Percentiles rank a stretch among this genome's conserved stretches.
These are phyloP conservation scores for Drosophila pandora DNA, from an alignment of 1,140 invertebrate species.

Conservation along the genomic window DNA sequence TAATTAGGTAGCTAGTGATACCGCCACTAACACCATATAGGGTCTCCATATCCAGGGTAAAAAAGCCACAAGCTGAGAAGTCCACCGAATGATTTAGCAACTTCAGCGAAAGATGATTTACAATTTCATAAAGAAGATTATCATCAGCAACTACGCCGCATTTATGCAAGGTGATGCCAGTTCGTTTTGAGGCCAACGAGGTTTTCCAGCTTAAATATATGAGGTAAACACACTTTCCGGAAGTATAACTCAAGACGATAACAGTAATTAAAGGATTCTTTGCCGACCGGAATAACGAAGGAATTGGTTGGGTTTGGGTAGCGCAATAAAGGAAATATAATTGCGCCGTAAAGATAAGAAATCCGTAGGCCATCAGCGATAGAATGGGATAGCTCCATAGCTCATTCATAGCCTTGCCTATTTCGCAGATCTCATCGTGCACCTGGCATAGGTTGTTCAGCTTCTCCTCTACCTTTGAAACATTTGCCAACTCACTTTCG, in stretches of 20 bases:
- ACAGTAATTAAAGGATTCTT: slow-evolving; percentile 76
- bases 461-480: slow-evolving; percentile 77
- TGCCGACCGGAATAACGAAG: slow-evolving; percentile 76
- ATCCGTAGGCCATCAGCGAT: slow-evolving; percentile 81
- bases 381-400: slow-evolving; percentile 83
- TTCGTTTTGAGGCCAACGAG: slow-evolving; percentile 77
- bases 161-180: slow-evolving; percentile 81
- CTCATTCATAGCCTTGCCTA: slow-evolving; percentile 78
- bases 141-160: slow-evolving; percentile 79
- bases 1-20: slow-evolving; percentile 83
- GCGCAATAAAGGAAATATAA: slow-evolving; percentile 82
- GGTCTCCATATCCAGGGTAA: slow-evolving; percentile 83
- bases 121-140: slow-evolving; percentile 80
- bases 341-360: slow-evolving; percentile 82
- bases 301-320: slow-evolving; percentile 70
- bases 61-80: slow-evolving; percentile 83
- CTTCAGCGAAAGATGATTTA: slow-evolving; percentile 82
- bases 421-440: slow-evolving; percentile 83
- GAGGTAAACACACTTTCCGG: slow-evolving; percentile 80
- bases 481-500: slow-evolving; percentile 72
- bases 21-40: slow-evolving; percentile 82
- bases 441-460: slow-evolving; percentile 81
- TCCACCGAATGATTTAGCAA: slow-evolving; percentile 81
- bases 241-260: slow-evolving; percentile 72
- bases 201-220: slow-evolving; percentile 83